These are phyloP conservation scores for Campoletis sonorensis DNA, from an alignment of 1,140 invertebrate species.

Conservation along the genomic window DNA sequence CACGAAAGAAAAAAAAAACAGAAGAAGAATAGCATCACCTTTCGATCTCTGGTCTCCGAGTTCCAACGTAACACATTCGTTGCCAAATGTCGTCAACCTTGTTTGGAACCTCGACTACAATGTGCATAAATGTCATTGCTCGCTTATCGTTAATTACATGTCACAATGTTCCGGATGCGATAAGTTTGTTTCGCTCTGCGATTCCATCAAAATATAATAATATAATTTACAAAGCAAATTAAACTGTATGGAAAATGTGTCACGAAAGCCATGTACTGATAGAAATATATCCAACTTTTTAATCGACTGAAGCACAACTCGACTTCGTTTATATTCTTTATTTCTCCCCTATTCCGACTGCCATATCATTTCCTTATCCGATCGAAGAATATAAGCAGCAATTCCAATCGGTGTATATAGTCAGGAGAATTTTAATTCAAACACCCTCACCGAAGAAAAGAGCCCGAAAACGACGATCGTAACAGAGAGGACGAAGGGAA, in stretches of 20 bases:
- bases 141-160: too few species aligned
- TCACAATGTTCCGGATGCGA: too few species aligned
- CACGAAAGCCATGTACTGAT: conserved; percentile 1
- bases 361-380: neutral
- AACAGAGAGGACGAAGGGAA: neutral
- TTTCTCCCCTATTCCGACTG: neutral
- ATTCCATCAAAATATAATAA: too few species aligned
- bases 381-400: conserved; percentile 11
- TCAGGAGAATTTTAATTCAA: conserved; percentile 34
- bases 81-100: too few species aligned
- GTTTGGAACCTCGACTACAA: too few species aligned
- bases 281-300: conserved; percentile 27
- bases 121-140: too few species aligned
- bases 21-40: too few species aligned
- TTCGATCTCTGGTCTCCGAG: too few species aligned
- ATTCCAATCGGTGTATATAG: neutral
- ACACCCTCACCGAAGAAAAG: conserved; percentile 28
- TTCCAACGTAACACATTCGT: too few species aligned
- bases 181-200: too few species aligned
- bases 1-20: neutral
- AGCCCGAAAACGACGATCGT: neutral
- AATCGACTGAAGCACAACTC: conserved; percentile 31
- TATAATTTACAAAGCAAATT: too few species aligned
- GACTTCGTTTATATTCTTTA: conserved; percentile 33
- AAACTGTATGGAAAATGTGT: neutral